These are phyloP conservation scores for Hemichromis elongatus DNA, from an alignment of 2,113 vertebrate genomes.

Conservation along the genomic window DNA sequence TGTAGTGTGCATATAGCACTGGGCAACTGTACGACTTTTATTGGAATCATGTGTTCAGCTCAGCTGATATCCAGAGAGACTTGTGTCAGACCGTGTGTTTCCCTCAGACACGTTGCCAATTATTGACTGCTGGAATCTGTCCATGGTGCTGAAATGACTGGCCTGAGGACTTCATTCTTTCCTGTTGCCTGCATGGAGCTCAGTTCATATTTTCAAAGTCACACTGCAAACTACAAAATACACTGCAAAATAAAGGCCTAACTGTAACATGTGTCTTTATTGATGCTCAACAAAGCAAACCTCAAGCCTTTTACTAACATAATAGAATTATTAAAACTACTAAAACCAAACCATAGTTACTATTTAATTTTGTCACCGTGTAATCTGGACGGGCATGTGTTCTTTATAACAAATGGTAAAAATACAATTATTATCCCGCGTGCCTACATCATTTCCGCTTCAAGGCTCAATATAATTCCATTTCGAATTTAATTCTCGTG, in stretches of 20 bases:
- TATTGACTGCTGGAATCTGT: constrained; percentile 51
- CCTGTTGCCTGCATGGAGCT: background rate
- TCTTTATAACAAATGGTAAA: background rate
- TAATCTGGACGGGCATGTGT: background rate
- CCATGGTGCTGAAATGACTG: constrained; percentile 54
- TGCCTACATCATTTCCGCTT: background rate
- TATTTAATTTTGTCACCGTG: background rate
- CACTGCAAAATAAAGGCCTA: background rate
- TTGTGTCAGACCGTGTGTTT: background rate
- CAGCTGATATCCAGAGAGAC: background rate
- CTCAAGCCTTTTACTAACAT: background rate
- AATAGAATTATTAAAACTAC: background rate
- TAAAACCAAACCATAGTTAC: background rate
- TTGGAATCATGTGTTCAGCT: background rate
- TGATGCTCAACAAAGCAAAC: background rate
- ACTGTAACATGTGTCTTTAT: background rate
- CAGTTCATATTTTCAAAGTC: background rate
- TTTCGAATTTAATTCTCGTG: background rate
- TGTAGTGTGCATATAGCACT: background rate
- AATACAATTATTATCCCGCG: background rate
- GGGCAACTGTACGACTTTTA: background rate
- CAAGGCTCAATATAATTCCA: background rate
- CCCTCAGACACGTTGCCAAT: constrained; percentile 5
- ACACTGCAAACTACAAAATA: background rate
- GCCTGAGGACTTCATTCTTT: constrained; percentile 5